phyloP scores from a whole-genome alignment of 2,888 invertebrate species.

The Exocentrus adspersus region DNA sequence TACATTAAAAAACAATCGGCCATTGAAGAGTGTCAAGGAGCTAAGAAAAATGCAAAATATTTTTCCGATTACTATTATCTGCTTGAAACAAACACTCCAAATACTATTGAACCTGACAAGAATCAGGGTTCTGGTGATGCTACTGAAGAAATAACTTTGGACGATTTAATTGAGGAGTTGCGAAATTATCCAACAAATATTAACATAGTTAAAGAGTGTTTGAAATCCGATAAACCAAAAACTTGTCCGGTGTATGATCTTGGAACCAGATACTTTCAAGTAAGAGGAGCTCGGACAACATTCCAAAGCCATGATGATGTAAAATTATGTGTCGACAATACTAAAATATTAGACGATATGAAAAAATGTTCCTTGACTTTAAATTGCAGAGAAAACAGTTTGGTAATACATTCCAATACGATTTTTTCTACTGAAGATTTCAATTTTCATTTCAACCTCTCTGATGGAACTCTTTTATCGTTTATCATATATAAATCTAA shows the following conservation, averaged over 20 bases:
- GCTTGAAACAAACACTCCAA: constrained; percentile 29
- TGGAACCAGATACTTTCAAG: constrained; percentile 41
- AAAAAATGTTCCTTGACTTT: constrained; percentile 47
- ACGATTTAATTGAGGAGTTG: constrained; percentile 41
- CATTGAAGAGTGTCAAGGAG: constrained; percentile 43
- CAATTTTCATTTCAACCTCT: constrained; percentile 42
- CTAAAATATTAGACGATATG: constrained; percentile 43
- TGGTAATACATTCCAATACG: constrained; percentile 45
- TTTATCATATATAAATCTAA: constrained; percentile 36
- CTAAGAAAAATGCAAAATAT: constrained; percentile 40
- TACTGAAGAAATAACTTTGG: constrained; percentile 35
- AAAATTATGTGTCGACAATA: constrained; percentile 49
- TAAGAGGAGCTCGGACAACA: constrained; percentile 48
- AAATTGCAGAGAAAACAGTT: constrained; percentile 35
- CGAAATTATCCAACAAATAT: constrained; percentile 41
- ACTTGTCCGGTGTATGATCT: constrained; percentile 48
- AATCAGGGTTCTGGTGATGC: neutral
- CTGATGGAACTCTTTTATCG: constrained; percentile 46
- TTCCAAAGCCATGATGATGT: constrained; percentile 52
- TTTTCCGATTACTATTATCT: constrained; percentile 43
- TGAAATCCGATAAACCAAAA: constrained; percentile 16
- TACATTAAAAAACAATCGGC: constrained; percentile 34
- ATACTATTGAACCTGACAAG: constrained; percentile 22
- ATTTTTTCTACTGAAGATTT: constrained; percentile 32
- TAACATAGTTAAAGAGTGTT: constrained; percentile 35